phyloP scores from a whole-genome alignment of 2,888 invertebrate genomes.

The Drosophila maculinotata region DNA sequence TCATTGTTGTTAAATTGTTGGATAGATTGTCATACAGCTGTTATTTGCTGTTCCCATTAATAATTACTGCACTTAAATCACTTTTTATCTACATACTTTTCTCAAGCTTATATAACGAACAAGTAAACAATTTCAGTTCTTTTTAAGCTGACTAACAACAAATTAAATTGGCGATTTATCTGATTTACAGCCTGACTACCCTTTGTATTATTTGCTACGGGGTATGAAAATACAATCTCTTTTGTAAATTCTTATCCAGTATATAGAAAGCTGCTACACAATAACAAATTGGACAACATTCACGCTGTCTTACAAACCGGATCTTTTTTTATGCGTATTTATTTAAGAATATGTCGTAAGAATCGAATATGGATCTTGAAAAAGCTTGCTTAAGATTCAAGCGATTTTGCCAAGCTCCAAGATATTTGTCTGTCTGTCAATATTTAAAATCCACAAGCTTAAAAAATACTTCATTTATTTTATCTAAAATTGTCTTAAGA shows the following conservation, averaged over 20 bases:
- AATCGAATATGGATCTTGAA: neutral
- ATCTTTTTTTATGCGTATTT: slow-evolving; percentile 2
- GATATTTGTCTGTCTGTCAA: too few species aligned
- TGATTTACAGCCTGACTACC: neutral
- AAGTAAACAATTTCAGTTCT: neutral
- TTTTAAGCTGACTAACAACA: neutral
- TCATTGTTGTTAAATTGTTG: slow-evolving; percentile 15
- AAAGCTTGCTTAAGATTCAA: neutral
- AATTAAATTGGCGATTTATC: neutral
- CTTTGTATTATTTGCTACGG: neutral
- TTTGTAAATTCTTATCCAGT: slow-evolving; percentile 13
- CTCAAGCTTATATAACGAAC: neutral
- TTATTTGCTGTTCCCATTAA: slow-evolving; percentile 28
- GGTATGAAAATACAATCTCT: slow-evolving; percentile 22
- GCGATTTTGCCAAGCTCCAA: neutral
- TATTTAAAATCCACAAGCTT: too few species aligned
- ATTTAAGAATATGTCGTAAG: slow-evolving; percentile 11
- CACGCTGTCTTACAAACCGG: slow-evolving; percentile 26
- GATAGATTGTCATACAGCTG: slow-evolving; percentile 15
- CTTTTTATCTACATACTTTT: slow-evolving; percentile 3
- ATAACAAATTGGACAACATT: slow-evolving; percentile 4
- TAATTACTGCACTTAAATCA: slow-evolving; percentile 9
- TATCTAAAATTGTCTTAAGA: too few species aligned
- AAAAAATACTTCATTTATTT: too few species aligned
- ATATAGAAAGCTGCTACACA: slow-evolving; percentile 21